Evolutionary conservation across 2,888 invertebrate species (phyloP), one percentile per base, ranked within the genome.

Genomic region (Cheilosia vulpina): DNA sequence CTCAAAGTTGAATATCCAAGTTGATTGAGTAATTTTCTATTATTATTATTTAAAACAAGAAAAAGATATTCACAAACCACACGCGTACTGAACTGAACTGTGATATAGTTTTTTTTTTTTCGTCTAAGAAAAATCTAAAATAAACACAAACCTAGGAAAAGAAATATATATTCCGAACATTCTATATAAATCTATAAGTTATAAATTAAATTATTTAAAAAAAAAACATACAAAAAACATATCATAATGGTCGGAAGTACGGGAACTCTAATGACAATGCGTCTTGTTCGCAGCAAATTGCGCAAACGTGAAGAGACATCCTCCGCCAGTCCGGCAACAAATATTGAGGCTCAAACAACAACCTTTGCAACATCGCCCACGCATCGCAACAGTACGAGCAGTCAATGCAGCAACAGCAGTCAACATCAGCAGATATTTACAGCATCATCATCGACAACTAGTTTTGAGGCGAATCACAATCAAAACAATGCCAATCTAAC

Each of bases 251-350:
- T 96, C 93, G 96, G 96, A 93, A 96, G 95, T 93, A 96, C 96
- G 93, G 96, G 96, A 93, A 96, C 96, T 92, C 95, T 96, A 95
- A 96, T 96, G 93, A 96, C 96, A 93, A 96, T 97, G 93, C 96
- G 96, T 93, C 95, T 97, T 95, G 96, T 97, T 93, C 96, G 96
- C 95, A 97, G 96, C 93, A 97, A 97, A 94, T 94, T 97, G 93
- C 94, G 96, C 91, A 97, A 97, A 93, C 94, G 96, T 89, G 96
- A 97, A 93, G 96, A 96, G 92, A 94, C 94, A 88, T 94, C 95
- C 90, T 94, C 94, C 90, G 95, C 95, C 88, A 95, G 95, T 90
- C 95, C 95, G 80, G 94, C 95, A 88, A 94, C 94, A 90, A 87
- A 80, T 31, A 94, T 95, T 87, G 90, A 90, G 82, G 93, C 94